phyloP scores from a whole-genome alignment of 2,113 vertebrate species.

The Chaetodon trifascialis region DNA sequence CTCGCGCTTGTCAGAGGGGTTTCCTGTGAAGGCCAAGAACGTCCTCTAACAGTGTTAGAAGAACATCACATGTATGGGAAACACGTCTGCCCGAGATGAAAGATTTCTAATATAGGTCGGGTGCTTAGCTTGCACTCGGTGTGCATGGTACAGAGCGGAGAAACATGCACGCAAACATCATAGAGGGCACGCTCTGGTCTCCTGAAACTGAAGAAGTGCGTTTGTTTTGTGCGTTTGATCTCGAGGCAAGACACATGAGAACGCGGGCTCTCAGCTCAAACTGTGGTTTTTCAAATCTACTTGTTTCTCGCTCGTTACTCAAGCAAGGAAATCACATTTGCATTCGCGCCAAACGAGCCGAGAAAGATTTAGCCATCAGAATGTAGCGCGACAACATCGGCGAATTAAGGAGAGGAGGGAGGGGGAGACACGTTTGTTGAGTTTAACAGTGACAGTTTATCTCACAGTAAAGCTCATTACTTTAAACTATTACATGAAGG shows the following conservation, averaged over 20 bases:
- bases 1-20: slow-evolving; percentile 73
- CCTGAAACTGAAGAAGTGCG: slow-evolving; percentile 45
- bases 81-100: slow-evolving; percentile 74
- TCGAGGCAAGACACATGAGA: slow-evolving; percentile 44
- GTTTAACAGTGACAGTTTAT: slow-evolving; percentile 61
- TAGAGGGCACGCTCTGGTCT: slow-evolving; percentile 33
- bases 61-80: slow-evolving; percentile 71
- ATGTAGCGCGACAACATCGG: slow-evolving; percentile 20
- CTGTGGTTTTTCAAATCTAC: slow-evolving; percentile 26
- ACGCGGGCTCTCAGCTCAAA: slow-evolving; percentile 28
- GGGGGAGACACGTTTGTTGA: slow-evolving; percentile 41
- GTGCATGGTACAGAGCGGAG: slow-evolving; percentile 41
- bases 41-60: slow-evolving; percentile 67
- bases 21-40: slow-evolving; percentile 72
- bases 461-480: slow-evolving; percentile 64
- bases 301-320: slow-evolving; percentile 34
- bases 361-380: slow-evolving; percentile 44
- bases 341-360: slow-evolving; percentile 41
- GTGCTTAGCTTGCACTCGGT: slow-evolving; percentile 68
- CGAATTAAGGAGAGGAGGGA: slow-evolving; percentile 57
- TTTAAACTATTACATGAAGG: slow-evolving; percentile 65
- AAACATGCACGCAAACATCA: slow-evolving; percentile 49
- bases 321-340: slow-evolving; percentile 53
- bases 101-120: slow-evolving; percentile 73
- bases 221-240: slow-evolving; percentile 65